Evolutionary conservation across 2,113 vertebrate genomes (phyloP), one percentile per base, ranked within the genome.

Genomic region (Lepus timidus): DNA sequence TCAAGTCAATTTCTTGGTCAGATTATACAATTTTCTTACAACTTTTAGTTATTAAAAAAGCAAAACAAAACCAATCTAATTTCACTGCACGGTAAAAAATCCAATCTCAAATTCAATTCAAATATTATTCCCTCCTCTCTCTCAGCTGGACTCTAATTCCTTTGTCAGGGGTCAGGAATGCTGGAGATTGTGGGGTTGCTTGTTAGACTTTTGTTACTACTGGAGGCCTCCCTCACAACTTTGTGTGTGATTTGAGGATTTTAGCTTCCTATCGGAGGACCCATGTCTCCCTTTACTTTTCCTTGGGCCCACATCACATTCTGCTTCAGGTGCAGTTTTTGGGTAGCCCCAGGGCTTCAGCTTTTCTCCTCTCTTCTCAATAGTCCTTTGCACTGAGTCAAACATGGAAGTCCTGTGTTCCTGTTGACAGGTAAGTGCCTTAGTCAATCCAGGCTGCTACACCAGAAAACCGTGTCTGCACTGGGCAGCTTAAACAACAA

Each of bases 41-140:
- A 23, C 64, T 92, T 90, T 92, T 33, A 70, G 78, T 84, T 92
- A 83, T 80, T 94, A 80, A 88, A 95, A 92, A 89, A 91, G 80
- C 88, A 16, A 84, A 74, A 80, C 68, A 55, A 76, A 93, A 78
- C 27, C 27, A 85, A 73, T 85, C 36, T 78, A 74, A 78, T 91
- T 88, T 62, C 22, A 88, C 73, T 73, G 22, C 44, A 65, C 33
- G 70, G 44, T 91, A 82, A 88, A 58, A 90, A 93, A 58, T 84
- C 33, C 31, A 88, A 52, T 81, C 65, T 93, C 36, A 90, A 80
- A 65, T 84, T 4, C 82, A 31, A 85, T 91, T 85, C 64, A 81
- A 2, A 86, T 27, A 16, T 51, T 31, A 87, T 80, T 52, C 22
- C 78, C n/a, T 80, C 36, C 65, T 0, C 80, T 85, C 22, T 52